A percentile compares a stretch with the other conserved stretches of the same genome.
Evolutionary conservation across 2,888 invertebrate genomes (phyloP).

Genomic region (Parascotia fuliginaria): DNA sequence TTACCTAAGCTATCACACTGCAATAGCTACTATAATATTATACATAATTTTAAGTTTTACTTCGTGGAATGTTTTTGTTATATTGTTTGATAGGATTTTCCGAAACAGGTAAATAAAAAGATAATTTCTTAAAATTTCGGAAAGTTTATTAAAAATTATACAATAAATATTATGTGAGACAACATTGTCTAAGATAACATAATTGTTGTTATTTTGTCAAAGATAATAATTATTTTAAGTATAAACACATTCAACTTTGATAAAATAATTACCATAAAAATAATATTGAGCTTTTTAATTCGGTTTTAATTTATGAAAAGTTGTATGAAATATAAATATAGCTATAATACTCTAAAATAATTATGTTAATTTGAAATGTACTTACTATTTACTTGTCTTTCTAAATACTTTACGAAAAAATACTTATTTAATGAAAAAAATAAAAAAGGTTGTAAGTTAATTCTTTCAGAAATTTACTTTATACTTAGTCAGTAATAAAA

Average conservation of each 20-base stretch:
- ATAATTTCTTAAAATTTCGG: slow-evolving; percentile 42
- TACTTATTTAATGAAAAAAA: background rate
- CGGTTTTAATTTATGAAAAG: background rate
- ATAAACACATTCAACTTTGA: too few relatives aligned
- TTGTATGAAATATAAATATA: slow-evolving; percentile 3
- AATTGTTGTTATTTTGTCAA: slow-evolving; percentile 16
- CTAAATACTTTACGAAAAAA: background rate
- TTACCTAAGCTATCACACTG: slow-evolving; percentile 26
- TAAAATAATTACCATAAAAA: background rate
- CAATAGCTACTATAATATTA: slow-evolving; percentile 27
- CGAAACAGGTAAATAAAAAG: slow-evolving; percentile 43
- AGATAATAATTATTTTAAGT: too few relatives aligned
- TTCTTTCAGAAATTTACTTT: slow-evolving; percentile 7
- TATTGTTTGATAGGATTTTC: slow-evolving; percentile 5
- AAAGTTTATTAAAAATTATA: slow-evolving; percentile 59
- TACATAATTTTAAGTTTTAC: slow-evolving; percentile 67
- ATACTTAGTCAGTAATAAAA: slow-evolving; percentile 26
- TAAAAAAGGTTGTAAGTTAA: background rate
- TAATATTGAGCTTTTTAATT: slow-evolving; percentile 3
- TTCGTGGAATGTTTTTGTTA: slow-evolving; percentile 59
- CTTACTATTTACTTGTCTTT: background rate
- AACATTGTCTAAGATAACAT: slow-evolving; percentile 26
- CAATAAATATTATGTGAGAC: slow-evolving; percentile 34
- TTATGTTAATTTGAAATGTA: background rate
- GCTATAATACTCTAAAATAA: slow-evolving; percentile 2